Percentiles rank a stretch among this genome's conserved stretches.
Evolutionary conservation across 2,888 invertebrate genomes (phyloP).

Genomic region (Rhagium mordax): DNA sequence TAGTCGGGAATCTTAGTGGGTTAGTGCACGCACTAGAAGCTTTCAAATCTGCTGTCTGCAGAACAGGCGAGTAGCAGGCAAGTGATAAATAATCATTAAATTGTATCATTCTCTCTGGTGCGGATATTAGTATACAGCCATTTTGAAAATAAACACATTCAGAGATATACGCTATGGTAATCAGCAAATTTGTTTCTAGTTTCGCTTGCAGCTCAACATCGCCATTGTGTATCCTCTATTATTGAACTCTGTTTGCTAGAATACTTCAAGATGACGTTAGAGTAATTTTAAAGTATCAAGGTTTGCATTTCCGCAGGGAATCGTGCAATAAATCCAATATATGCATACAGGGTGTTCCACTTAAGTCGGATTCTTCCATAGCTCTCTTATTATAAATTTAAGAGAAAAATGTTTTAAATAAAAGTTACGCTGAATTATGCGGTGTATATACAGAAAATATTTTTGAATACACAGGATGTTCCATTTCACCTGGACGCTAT

Average conservation of each 20-base stretch:
- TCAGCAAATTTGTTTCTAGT: not conserved
- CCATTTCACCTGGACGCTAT: no score
- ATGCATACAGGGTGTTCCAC: not conserved
- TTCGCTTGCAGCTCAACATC: not conserved
- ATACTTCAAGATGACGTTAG: not conserved
- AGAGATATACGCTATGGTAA: not conserved
- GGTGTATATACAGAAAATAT: no score
- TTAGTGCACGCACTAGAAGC: slow-evolving; percentile 30
- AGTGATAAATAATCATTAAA: not conserved
- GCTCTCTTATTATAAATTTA: no score
- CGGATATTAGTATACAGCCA: not conserved
- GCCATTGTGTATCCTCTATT: not conserved
- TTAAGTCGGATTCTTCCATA: no score
- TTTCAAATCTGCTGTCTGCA: slow-evolving; percentile 14
- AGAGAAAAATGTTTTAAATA: no score
- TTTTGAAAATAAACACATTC: not conserved
- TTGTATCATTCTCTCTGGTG: not conserved
- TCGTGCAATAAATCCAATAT: not conserved
- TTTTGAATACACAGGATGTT: no score
- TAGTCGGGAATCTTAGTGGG: slow-evolving; percentile 35
- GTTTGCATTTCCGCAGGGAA: not conserved
- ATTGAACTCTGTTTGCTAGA: not conserved
- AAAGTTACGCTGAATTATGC: no score
- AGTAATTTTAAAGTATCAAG: not conserved
- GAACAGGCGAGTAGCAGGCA: not conserved